These are phyloP conservation scores for Bolinopsis microptera DNA, from an alignment of 37 sponge, comb jelly and placozoan species.

Conservation along the genomic window DNA sequence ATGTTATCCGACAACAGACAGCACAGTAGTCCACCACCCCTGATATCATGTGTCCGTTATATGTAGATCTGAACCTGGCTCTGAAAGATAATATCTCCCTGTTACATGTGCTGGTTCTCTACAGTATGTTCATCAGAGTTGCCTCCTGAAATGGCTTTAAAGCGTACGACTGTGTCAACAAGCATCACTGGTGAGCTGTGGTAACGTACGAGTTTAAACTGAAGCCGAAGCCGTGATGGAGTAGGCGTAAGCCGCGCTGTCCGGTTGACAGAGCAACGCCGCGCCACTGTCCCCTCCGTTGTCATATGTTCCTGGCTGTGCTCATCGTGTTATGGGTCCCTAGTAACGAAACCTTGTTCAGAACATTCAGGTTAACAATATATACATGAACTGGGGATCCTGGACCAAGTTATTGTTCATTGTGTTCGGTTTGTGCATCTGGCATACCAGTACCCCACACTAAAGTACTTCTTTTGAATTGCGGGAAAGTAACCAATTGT, in stretches of 20 bases:
- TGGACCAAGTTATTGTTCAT: slow-evolving; percentile 62
- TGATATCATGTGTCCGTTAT: slow-evolving; percentile 58
- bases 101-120: slow-evolving; percentile 58
- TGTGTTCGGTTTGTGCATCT: slow-evolving; percentile 41
- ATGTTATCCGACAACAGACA: slow-evolving; percentile 47
- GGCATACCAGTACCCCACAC: slow-evolving; percentile 33
- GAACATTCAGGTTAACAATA: neutral
- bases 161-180: slow-evolving; percentile 56
- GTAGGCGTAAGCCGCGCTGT: slow-evolving; percentile 5
- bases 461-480: slow-evolving; percentile 45
- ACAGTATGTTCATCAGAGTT: slow-evolving; percentile 57
- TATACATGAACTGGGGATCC: slow-evolving; percentile 44
- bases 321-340: neutral
- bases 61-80: slow-evolving; percentile 50
- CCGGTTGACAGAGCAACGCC: neutral
- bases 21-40: slow-evolving; percentile 4
- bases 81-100: slow-evolving; percentile 63
- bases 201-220: slow-evolving; percentile 61
- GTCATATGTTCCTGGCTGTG: slow-evolving; percentile 25
- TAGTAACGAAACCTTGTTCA: slow-evolving; percentile 45
- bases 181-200: slow-evolving; percentile 64
- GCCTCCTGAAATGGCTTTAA: slow-evolving; percentile 55
- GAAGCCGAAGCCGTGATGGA: slow-evolving; percentile 32
- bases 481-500: slow-evolving; percentile 57
- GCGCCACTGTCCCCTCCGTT: neutral